Evolutionary conservation across 2,113 vertebrate species (phyloP), one percentile per base, ranked within the genome.

Genomic region (Sakesphorus luctuosus): DNA sequence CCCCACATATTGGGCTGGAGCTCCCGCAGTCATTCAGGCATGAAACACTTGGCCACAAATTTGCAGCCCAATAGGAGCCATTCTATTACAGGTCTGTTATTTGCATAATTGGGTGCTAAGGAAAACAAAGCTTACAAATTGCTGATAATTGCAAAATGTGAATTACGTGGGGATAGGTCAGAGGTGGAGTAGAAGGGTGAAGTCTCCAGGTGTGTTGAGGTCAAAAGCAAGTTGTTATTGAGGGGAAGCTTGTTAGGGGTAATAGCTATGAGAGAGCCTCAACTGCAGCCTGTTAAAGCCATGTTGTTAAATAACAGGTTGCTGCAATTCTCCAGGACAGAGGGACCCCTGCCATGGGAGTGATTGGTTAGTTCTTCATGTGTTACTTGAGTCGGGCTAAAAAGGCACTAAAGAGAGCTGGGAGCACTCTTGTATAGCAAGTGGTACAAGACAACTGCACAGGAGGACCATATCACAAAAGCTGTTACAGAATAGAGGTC

Each of bases 71-170:
- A 52, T 3, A 77, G 84, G 58, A 69, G 49, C 72, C 53, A 56
- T 55, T 83, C 76, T 2, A 0, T 26, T 68, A 36, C 10, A 26
- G 15, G 7, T 20, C 93, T 98, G 10, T 95, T 87, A 90, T 97
- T 97, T 95, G 86, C 94, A 98, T 98, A 98, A 98, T 98, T 98
- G 98, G 91, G 97, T 97, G 96, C 97, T 96, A 98, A 98, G 97
- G 98, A 96, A 99, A 99, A 99, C 98, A 98, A 98, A 98, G 85
- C 65, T 97, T 94, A 98, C 97, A 98, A 99, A 99, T 99, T 99
- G 98, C 96, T 83, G 97, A 98, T 99, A 99, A 99, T 98, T 99
- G 98, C 96, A 62, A 96, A 83, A 96, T 97, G 97, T 97, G 98
- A 97, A 95, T 97, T 96, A n/a, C 83, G 65, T 96, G 97, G 97